Percentiles rank a stretch among this genome's conserved stretches.
Conservation (phyloP, 2,888 invertebrate species). For the Spodoptera exigua region DNA sequence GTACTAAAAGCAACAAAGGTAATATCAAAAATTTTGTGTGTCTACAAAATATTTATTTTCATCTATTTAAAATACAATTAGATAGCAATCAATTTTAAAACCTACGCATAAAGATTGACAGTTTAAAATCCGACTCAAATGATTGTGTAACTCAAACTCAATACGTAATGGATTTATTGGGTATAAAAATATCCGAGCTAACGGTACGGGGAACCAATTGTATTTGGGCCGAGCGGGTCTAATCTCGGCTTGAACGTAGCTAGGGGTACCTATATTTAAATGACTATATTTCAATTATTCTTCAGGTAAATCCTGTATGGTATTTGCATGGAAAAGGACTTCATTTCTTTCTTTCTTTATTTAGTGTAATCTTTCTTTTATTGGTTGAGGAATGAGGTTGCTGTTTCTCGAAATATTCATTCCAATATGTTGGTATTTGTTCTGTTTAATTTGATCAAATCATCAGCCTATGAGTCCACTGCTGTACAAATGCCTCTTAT, state of each 20-base stretch:
- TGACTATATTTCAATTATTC: constrained; percentile 32
- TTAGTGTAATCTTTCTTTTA: no score
- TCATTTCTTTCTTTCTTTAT: constrained; percentile 1
- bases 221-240: constrained; percentile 43
- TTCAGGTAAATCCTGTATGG: constrained; percentile 5
- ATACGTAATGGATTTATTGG: constrained; percentile 49
- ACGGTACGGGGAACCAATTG: constrained; percentile 40
- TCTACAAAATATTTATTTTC: no score
- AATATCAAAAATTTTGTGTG: no score
- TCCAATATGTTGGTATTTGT: no score
- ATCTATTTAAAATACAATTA: no score
- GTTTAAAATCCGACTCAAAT: constrained; percentile 20
- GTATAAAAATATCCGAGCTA: constrained; percentile 51
- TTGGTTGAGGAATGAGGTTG: no score
- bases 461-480: no score
- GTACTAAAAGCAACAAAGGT: no score
- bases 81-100: no score
- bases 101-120: constrained; percentile 5
- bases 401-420: no score
- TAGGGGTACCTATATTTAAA: constrained; percentile 37
- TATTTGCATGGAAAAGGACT: constrained; percentile 14
- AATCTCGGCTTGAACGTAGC: constrained; percentile 41
- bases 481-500: no score
- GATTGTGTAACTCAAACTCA: constrained; percentile 39
- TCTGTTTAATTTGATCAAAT: no score